Conservation (phyloP, 2,797 vertebrate species). For the Myripristis murdjan region DNA sequence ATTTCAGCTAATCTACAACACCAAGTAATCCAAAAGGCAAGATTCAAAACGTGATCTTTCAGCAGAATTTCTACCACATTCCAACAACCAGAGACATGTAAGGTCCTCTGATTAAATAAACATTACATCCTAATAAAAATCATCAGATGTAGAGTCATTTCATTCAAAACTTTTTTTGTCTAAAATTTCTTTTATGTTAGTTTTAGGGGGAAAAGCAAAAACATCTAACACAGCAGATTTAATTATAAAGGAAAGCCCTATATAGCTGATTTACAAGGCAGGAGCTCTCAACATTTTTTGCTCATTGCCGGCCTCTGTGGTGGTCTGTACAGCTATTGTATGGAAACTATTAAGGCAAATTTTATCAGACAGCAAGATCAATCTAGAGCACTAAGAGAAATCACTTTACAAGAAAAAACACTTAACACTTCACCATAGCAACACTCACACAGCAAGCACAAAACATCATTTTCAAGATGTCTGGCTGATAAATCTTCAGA, state of each 20-base stretch:
- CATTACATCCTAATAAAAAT: constrained; percentile 91
- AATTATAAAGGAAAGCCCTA: constrained; percentile 90
- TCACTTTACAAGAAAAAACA: constrained; percentile 91
- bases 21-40: constrained; percentile 86
- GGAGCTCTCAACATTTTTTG: constrained; percentile 86
- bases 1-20: constrained; percentile 91
- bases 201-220: constrained; percentile 88
- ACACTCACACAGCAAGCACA: constrained; percentile 98
- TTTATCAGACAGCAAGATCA: constrained; percentile 91
- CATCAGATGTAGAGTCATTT: constrained; percentile 88
- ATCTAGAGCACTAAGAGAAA: constrained; percentile 88
- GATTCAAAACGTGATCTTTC: constrained; percentile 90
- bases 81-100: constrained; percentile 91
- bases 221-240: constrained; percentile 91
- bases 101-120: constrained; percentile 90
- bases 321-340: constrained; percentile 92
- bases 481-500: constrained; percentile 79
- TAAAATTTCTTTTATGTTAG: constrained; percentile 87
- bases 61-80: constrained; percentile 91
- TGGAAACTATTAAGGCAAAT: constrained; percentile 97
- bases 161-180: constrained; percentile 89
- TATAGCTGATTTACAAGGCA: constrained; percentile 72
- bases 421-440: constrained; percentile 92
- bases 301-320: constrained; percentile 88
- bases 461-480: constrained; percentile 89